Evolutionary conservation across 2,113 vertebrate genomes (phyloP), one percentile per base, ranked within the genome.

Genomic region (Chionis minor): DNA sequence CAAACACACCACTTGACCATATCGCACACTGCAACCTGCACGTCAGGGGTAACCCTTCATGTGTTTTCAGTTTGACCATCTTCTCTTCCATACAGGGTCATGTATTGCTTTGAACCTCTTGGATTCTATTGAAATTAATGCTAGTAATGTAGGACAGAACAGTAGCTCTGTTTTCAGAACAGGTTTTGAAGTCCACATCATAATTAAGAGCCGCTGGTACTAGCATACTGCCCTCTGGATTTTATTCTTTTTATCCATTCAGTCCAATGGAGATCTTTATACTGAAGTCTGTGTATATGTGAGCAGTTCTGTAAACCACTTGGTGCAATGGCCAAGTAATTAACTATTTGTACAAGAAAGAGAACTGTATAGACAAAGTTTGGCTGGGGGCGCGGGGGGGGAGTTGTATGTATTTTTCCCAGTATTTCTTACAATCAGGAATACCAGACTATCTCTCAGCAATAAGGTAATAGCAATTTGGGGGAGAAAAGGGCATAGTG

Each of bases 351-450:
- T 69, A 45, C 47, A 80, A 0, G 1, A n/a, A 27, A 72, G 22
- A 73, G 85, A 77, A n/a, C 38, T 4, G 16, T 13, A 10, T 13
- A 81, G 1, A 13, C 3, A n/a, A 65, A 23, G 6, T 32, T 52
- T 66, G 26, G 44, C 32, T 77, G 18, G 13, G 22, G 38, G 38
- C n/a, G n/a, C n/a, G 9, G 8, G 38, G 38, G 38, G 38, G 38
- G 38, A 38, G 38, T 9, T 0, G 9, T 5, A 42, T 4, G 6
- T 7, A 24, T 32, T 77, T 71, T 74, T 11, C 0, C 16, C 19
- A 54, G 2, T 51, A 74, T 75, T 66, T 71, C 44, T 67, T 54
- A 38, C 38, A 66, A 35, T 21, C 3, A 10, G 55, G 52, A 90
- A 72, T 28, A 79, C 0, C 38, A 81, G 42, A 21, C 20, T 82